Evolutionary conservation across 2,797 vertebrate species (phyloP), one percentile per base, ranked within the genome.

Genomic region (Oryzias sinensis): DNA sequence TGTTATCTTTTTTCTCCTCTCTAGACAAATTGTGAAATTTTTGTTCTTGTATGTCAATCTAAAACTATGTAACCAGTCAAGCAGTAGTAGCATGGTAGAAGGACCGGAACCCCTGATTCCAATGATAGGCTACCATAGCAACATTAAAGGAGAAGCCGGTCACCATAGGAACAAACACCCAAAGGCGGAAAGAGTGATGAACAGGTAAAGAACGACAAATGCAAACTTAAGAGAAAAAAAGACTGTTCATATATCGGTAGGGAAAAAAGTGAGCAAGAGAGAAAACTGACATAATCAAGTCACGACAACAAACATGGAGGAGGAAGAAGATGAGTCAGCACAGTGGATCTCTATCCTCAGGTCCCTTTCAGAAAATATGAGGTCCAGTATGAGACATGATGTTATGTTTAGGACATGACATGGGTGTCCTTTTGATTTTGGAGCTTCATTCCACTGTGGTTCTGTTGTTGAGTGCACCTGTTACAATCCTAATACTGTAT

Each of bases 111-210:
- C 74, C 69, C 68, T 66, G 57, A 83, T 81, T 83, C 58, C 58
- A 77, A 80, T 80, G 82, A 65, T 79, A 85, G 82, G 79, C 83
- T 82, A 85, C 87, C 85, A 87, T 89, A 74, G 87, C 67, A 88
- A 89, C 88, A 83, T 79, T 72, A 77, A 46, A 64, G 76, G 52
- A 60, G 69, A 83, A 77, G 80, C 75, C 66, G 76, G 83, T 85
- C 85, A 70, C 84, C 77, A 85, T 84, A 86, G 85, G 79, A 88
- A 85, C 84, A 83, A 77, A 76, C 73, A 80, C 59, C 68, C 60
- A 72, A 52, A 49, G 53, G 77, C 40, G 5, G 49, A 74, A 62
- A 69, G 52, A 61, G 55, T 69, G 51, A 67, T 11, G 44, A 24
- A 75, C 46, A 63, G 59, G 60, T 20, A 27, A 33, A 59, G 40